Evolutionary conservation across 2,888 invertebrate genomes (phyloP).

Genomic region (Halictus quadricinctus): DNA sequence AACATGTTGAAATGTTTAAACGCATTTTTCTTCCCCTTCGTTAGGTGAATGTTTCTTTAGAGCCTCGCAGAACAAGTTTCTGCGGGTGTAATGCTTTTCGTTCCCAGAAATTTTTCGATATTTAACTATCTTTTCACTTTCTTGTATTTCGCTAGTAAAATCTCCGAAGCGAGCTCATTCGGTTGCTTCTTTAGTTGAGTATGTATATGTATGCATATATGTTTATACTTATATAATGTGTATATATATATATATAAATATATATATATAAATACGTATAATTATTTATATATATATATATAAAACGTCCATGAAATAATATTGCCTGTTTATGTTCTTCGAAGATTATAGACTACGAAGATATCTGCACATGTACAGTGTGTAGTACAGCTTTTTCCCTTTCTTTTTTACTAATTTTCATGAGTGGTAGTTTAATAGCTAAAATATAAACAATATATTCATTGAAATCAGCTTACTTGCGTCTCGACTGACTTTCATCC

Average conservation of each 20-base stretch:
- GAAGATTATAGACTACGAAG: conserved; percentile 51
- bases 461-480: conserved; percentile 59
- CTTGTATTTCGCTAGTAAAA: conserved; percentile 46
- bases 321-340: conserved; percentile 49
- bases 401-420: conserved; percentile 33
- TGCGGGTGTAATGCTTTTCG: conserved; percentile 6
- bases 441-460: conserved; percentile 74
- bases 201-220: conserved; percentile 30
- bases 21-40: neutral
- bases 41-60: conserved; percentile 15
- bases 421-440: conserved; percentile 68
- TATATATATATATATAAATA: neutral
- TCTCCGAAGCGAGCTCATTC: conserved; percentile 22
- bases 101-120: conserved; percentile 36
- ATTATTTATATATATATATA: conserved; percentile 36
- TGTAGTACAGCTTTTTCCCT: conserved; percentile 5
- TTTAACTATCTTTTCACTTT: conserved; percentile 57
- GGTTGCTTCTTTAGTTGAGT: conserved; percentile 28
- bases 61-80: conserved; percentile 16
- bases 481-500: conserved; percentile 45
- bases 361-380: conserved; percentile 51
- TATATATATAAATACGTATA: conserved; percentile 3
- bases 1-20: conserved; percentile 7
- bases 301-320: conserved; percentile 45
- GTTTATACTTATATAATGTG: conserved; percentile 19